Evolutionary conservation across 2,888 invertebrate species (phyloP).

Genomic region (Erebia aethiops): DNA sequence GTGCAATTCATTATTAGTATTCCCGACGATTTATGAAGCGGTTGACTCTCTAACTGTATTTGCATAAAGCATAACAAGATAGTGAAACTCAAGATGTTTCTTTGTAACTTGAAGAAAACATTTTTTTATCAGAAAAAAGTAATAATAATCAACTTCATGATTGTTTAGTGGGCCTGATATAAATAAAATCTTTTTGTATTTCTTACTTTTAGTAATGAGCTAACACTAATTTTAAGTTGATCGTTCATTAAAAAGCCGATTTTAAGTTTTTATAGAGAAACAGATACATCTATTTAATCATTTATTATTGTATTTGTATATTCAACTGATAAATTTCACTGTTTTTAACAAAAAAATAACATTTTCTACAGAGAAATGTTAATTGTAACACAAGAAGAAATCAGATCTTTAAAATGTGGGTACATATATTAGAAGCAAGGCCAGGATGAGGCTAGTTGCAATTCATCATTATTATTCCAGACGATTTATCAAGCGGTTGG

Average conservation of each 20-base stretch:
- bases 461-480: conserved; percentile 84
- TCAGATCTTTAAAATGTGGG: conserved; percentile 41
- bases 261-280: background rate
- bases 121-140: too few species aligned
- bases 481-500: conserved; percentile 83
- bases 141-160: too few species aligned
- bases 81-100: conserved; percentile 57
- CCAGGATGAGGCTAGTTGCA: conserved; percentile 76
- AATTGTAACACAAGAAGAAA: conserved; percentile 15
- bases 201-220: background rate
- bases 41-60: conserved; percentile 69
- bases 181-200: background rate
- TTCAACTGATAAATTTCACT: too few species aligned
- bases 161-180: too few species aligned
- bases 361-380: background rate
- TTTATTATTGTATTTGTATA: background rate
- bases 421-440: conserved; percentile 72
- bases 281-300: background rate
- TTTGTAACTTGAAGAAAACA: too few species aligned
- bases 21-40: conserved; percentile 84
- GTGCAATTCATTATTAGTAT: conserved; percentile 82
- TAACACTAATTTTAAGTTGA: background rate
- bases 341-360: too few species aligned
- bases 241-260: background rate
- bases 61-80: conserved; percentile 78